phyloP scores from a whole-genome alignment of 2,888 invertebrate species.

The Dasysyrphus tricinctus region DNA sequence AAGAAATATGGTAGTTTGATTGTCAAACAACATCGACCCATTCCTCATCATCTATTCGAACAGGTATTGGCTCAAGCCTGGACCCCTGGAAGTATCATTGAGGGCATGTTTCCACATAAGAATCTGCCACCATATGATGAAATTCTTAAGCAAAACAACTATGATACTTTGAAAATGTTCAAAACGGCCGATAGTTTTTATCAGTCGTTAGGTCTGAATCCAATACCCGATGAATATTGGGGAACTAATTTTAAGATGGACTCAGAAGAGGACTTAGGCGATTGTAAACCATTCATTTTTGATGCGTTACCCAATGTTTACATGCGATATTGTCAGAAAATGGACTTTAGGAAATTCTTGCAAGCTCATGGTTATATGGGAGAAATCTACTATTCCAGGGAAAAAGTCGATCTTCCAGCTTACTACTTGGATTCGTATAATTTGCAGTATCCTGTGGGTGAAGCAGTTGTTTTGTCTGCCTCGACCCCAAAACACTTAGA shows the following conservation, averaged over 20 bases:
- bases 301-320: conserved; percentile 29
- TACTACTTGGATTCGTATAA: conserved; percentile 46
- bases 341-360: conserved; percentile 65
- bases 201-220: conserved; percentile 41
- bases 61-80: conserved; percentile 72
- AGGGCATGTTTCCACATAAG: conserved; percentile 4
- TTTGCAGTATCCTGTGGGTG: conserved; percentile 53
- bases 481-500: conserved; percentile 56
- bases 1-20: conserved; percentile 87
- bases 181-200: conserved; percentile 43
- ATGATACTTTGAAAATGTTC: conserved; percentile 5
- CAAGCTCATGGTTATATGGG: conserved; percentile 71
- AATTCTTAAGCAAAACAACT: not conserved
- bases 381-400: conserved; percentile 53
- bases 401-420: conserved; percentile 48
- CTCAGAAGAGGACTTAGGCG: not conserved
- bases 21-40: conserved; percentile 86
- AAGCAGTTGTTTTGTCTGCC: conserved; percentile 62
- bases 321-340: conserved; percentile 64
- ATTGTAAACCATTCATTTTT: conserved; percentile 48
- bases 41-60: conserved; percentile 89
- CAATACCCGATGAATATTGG: conserved; percentile 19
- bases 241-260: not conserved
- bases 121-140: conserved; percentile 10
- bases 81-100: conserved; percentile 28